These are phyloP conservation scores for Gryon sp. DNA, from an alignment of 1,140 invertebrate species.

Conservation along the genomic window DNA sequence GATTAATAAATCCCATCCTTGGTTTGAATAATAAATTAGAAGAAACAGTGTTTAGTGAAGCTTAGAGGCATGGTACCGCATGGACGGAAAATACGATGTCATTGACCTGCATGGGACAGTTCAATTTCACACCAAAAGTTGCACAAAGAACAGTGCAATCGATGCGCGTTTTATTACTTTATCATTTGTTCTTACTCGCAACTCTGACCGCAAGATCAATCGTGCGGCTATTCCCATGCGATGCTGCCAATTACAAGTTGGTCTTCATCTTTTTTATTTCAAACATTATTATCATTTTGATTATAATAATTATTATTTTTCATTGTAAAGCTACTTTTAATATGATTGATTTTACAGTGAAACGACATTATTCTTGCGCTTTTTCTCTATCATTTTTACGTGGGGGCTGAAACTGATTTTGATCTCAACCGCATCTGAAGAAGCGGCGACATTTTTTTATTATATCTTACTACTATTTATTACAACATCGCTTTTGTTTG, in stretches of 20 bases:
- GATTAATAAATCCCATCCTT: conserved; percentile 9
- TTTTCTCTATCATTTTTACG: conserved; percentile 63
- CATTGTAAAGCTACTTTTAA: too few relatives aligned
- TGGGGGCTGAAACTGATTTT: conserved; percentile 38
- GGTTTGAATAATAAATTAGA: conserved; percentile 13
- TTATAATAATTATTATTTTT: too few relatives aligned
- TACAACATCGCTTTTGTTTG: conserved; percentile 67
- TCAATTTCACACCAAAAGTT: conserved; percentile 43
- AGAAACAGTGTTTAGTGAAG: conserved; percentile 46
- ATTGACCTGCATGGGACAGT: conserved; percentile 63
- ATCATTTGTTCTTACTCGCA: too few relatives aligned
- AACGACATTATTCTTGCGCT: conserved; percentile 42
- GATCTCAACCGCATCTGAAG: conserved; percentile 24
- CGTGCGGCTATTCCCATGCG: conserved; percentile 40
- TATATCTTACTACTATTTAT: too few relatives aligned
- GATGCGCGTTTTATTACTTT: too few relatives aligned
- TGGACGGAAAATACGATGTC: conserved; percentile 60
- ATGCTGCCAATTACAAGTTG: too few relatives aligned
- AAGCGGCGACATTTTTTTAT: conserved; percentile 42
- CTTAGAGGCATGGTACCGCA: conserved; percentile 72
- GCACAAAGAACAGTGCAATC: conserved; percentile 64
- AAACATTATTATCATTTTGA: conserved; percentile 19
- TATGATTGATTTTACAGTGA: conserved; percentile 65
- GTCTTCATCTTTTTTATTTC: too few relatives aligned
- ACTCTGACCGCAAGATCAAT: too few relatives aligned